phyloP scores from a whole-genome alignment of 2,113 vertebrate genomes.

The Sander lucioperca region DNA sequence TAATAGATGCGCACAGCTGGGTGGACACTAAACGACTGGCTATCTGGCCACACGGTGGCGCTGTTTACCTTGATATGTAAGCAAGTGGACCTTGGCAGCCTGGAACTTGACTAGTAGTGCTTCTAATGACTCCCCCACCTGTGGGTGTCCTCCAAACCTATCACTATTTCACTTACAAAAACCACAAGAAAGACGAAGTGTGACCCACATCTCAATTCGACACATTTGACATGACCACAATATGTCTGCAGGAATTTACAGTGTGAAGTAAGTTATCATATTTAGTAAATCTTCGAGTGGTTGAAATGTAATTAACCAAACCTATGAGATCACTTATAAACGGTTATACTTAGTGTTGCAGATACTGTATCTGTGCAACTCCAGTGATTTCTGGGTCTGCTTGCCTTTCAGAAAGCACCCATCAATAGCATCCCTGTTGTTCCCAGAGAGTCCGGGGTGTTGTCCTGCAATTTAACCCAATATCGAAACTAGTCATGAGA shows the following conservation, averaged over 20 bases:
- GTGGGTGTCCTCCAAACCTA: neutral
- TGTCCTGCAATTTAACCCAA: conserved; percentile 9
- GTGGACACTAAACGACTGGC: neutral
- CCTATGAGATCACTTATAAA: neutral
- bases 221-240: neutral
- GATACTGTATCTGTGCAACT: neutral
- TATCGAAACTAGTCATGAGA: neutral
- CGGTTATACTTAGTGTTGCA: neutral
- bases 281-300: neutral
- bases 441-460: conserved; percentile 5
- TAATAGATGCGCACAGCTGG: neutral
- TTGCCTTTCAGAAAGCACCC: neutral
- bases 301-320: neutral
- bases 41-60: conserved; percentile 41
- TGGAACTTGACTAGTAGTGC: neutral
- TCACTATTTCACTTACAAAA: neutral
- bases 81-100: neutral
- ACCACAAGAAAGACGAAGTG: neutral
- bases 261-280: neutral
- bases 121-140: conserved; percentile 4
- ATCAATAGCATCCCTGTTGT: conserved; percentile 2
- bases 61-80: conserved; percentile 41
- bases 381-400: neutral
- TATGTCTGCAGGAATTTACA: neutral
- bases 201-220: neutral